phyloP scores from a whole-genome alignment of 1,140 invertebrate species.

The Phenacoccus solenopsis region DNA sequence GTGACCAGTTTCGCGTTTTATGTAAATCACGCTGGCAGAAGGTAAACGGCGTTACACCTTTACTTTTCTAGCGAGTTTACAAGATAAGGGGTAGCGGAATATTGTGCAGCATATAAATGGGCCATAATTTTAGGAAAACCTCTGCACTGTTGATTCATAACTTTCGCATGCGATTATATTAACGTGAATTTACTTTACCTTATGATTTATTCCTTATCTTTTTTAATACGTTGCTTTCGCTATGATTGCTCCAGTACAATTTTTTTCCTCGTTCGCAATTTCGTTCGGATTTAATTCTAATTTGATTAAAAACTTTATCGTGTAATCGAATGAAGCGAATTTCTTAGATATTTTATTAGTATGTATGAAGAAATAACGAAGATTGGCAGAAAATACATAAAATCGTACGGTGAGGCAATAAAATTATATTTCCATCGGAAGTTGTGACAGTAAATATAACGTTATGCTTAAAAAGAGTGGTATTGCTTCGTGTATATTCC shows the following conservation, averaged over 20 bases:
- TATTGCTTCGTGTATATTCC: neutral
- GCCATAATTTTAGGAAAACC: neutral
- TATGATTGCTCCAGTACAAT: neutral
- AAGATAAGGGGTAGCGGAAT: neutral
- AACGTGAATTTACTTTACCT: neutral
- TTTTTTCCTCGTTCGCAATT: neutral
- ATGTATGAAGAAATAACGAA: neutral
- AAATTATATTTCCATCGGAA: neutral
- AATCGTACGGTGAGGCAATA: neutral
- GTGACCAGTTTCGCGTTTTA: neutral
- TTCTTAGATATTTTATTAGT: no score
- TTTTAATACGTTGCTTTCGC: neutral
- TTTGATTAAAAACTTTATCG: constrained; percentile 3
- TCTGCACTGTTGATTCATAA: constrained; percentile 1
- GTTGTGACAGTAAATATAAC: neutral
- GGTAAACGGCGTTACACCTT: constrained; percentile 1
- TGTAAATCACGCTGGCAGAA: neutral
- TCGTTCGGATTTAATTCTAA: neutral
- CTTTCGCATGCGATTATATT: neutral
- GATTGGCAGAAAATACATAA: neutral
- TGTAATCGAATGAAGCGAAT: neutral
- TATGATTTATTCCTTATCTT: neutral
- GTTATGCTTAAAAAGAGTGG: neutral
- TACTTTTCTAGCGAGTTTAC: neutral
- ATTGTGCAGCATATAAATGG: constrained; percentile 1